phyloP scores from a whole-genome alignment of 2,797 vertebrate species.

The Micromesistius poutassou region DNA sequence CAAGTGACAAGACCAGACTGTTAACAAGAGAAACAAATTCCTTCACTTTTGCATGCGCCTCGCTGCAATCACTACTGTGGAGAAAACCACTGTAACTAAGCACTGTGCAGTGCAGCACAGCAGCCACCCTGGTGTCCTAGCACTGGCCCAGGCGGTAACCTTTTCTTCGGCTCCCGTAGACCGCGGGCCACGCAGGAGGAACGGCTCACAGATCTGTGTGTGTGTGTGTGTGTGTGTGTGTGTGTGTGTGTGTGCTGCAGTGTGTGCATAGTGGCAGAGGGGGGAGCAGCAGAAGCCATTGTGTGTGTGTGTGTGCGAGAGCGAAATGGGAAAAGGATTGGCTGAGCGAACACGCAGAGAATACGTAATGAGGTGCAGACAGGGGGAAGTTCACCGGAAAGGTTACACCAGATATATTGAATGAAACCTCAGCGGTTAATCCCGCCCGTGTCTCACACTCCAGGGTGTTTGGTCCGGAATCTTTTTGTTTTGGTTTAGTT shows the following conservation, averaged over 20 bases:
- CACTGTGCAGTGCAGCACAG: neutral
- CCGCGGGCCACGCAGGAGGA: slow-evolving; percentile 1
- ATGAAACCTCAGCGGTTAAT: neutral
- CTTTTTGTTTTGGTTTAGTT: neutral
- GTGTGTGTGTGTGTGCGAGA: neutral
- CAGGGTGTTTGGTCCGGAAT: neutral
- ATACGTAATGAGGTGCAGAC: slow-evolving; percentile 24
- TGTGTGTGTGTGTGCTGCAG: slow-evolving; percentile 15
- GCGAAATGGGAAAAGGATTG: neutral
- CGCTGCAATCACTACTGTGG: neutral
- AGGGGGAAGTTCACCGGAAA: slow-evolving; percentile 13
- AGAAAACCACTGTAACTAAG: neutral
- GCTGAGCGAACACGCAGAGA: slow-evolving; percentile 10
- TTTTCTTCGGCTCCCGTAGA: neutral
- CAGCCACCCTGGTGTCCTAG: neutral
- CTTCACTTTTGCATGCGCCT: neutral
- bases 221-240: slow-evolving; percentile 16
- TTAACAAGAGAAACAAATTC: neutral
- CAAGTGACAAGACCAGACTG: neutral
- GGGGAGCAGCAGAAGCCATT: slow-evolving; percentile 21
- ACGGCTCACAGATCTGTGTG: slow-evolving; percentile 11
- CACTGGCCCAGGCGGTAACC: neutral
- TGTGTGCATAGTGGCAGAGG: slow-evolving; percentile 27
- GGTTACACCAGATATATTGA: slow-evolving; percentile 13
- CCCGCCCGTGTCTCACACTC: neutral